phyloP scores from a whole-genome alignment of 2,113 vertebrate species.

The Caretta caretta region DNA sequence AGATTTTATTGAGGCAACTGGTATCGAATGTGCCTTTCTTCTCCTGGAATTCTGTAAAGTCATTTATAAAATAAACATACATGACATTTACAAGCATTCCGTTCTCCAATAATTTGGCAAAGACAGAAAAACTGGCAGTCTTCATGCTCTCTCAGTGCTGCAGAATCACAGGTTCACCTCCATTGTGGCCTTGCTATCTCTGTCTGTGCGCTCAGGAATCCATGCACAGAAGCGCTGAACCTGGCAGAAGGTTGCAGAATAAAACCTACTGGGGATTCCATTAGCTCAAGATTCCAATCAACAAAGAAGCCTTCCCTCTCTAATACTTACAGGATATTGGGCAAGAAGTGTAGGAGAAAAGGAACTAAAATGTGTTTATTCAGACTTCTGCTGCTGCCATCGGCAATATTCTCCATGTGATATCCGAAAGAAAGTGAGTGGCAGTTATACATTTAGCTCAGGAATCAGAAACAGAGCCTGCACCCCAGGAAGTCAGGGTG shows the following conservation, averaged over 20 bases:
- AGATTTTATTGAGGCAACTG: background rate
- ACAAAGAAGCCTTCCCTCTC: conserved; percentile 40
- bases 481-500: background rate
- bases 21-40: background rate
- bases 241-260: background rate
- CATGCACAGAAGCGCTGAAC: background rate
- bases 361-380: conserved; percentile 70
- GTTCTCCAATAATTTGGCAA: background rate
- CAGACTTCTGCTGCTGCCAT: conserved; percentile 54
- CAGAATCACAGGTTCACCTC: background rate
- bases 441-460: background rate
- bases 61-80: conserved; percentile 7
- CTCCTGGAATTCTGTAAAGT: background rate
- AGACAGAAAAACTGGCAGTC: background rate
- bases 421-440: background rate
- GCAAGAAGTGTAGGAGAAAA: conserved; percentile 67
- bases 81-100: conserved; percentile 55
- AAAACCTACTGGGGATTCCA: background rate
- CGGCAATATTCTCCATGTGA: conserved; percentile 52
- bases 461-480: background rate
- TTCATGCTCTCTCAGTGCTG: background rate
- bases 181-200: background rate
- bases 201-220: background rate
- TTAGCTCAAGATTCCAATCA: background rate
- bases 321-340: conserved; percentile 68